Conservation (phyloP, 2,888 invertebrate genomes). For the Podotricha telesiphe region DNA sequence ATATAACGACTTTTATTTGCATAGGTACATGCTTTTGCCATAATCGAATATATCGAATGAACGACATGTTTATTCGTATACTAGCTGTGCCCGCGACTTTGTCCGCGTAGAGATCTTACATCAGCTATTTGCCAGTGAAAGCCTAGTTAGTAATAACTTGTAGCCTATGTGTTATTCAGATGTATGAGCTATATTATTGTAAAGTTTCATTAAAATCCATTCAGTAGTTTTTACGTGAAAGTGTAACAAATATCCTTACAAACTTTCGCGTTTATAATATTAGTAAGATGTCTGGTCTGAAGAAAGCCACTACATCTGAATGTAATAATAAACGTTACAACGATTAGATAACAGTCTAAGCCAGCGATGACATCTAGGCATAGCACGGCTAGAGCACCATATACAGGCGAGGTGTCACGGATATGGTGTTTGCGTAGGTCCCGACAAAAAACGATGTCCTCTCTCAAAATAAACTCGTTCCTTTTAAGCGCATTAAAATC, state of each 20-base stretch:
- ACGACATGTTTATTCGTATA: too few species aligned
- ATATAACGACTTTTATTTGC: not conserved
- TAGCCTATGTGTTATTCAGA: too few species aligned
- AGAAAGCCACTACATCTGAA: not conserved
- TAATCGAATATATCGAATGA: not conserved
- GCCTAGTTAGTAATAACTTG: too few species aligned
- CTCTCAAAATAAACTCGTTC: slow-evolving; percentile 66
- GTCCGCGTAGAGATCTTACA: too few species aligned
- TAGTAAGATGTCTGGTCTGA: not conserved
- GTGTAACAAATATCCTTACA: too few species aligned
- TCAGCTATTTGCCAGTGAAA: too few species aligned
- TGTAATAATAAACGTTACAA: not conserved
- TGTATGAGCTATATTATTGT: too few species aligned
- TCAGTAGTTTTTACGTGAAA: too few species aligned
- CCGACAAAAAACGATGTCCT: slow-evolving; percentile 62
- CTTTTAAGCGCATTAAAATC: slow-evolving; percentile 73
- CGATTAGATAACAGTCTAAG: not conserved
- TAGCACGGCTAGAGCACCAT: slow-evolving; percentile 3
- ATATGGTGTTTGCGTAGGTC: slow-evolving; percentile 46
- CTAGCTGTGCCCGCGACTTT: too few species aligned
- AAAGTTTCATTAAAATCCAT: too few species aligned
- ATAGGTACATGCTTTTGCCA: not conserved
- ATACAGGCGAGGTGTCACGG: slow-evolving; percentile 13
- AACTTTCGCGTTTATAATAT: too few species aligned
- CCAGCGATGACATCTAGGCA: not conserved